Base-by-base conservation (phyloP, 1,140 invertebrate species). In the Anastrepha ludens region DNA sequence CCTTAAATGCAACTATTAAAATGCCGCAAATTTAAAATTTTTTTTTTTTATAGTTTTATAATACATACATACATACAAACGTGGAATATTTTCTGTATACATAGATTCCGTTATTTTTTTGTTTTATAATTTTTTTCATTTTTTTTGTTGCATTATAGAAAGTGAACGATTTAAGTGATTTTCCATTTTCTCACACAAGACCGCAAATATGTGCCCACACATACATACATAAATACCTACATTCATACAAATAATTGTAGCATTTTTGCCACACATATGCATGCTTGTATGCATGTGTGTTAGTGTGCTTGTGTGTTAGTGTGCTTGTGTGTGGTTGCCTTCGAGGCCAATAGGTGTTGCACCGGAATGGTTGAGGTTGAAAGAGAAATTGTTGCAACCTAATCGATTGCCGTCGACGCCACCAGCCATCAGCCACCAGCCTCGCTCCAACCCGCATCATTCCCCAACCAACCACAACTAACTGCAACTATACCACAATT, bases 311-410 rank as follows among this genome's bases (percentile, higher is more conserved):
- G 17, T 8, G 2, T 74, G 41, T 74, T 62, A 4, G 8, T 62
- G n/a, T 62, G 9, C n/a, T n/a, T 50, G 17, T 8, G 2, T 74
- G 41, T 74, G n/a, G n/a, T 39, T 29, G 74, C 47, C 74, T 81
- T 41, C 6, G 8, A 81, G 74, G 74, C 74, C 74, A 81, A 81
- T 55, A 58, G 74, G 50, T 81, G 74, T 20, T 55, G 74, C 74
- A 81, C 44, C 47, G 47, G 8, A 81, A 81, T 81, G 17, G 44
- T 47, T 55, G 20, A 81, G 47, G 74, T 81, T 81, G 74, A 81
- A 81, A 81, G 74, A 81, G 74, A 81, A 81, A 81, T 81, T 81
- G 74, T 81, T 81, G 74, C 50, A 81, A n/a, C 47, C 47, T 29
- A 81, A 81, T 55, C 74, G 9, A 81, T 20, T 9, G 47, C 74